phyloP scores from a whole-genome alignment of 2,888 invertebrate genomes.

The Elysia crispata region DNA sequence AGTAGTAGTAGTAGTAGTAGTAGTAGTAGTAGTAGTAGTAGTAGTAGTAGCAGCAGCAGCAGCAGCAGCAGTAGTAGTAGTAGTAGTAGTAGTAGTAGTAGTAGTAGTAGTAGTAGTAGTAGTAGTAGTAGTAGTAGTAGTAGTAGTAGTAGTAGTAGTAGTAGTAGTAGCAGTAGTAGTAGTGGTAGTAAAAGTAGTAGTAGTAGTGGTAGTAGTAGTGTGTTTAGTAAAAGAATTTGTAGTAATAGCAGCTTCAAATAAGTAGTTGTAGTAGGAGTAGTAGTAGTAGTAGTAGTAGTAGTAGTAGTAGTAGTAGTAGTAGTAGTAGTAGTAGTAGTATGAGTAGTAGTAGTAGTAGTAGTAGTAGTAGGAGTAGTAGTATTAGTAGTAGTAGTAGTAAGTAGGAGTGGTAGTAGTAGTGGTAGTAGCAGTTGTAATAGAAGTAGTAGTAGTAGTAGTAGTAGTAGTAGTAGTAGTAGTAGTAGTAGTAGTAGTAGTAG shows the following conservation, averaged over 20 bases:
- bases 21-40: conserved; percentile 9
- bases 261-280: neutral
- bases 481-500: conserved; percentile 25
- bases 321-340: conserved; percentile 4
- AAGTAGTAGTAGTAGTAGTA: conserved; percentile 20
- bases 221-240: neutral
- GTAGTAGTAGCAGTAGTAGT: no score
- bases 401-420: conserved; percentile 13
- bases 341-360: conserved; percentile 23
- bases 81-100: conserved; percentile 9
- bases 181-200: neutral
- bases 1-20: conserved; percentile 9
- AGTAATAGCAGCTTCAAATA: neutral
- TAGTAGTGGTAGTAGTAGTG: neutral
- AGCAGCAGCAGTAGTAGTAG: neutral
- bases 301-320: conserved; percentile 4
- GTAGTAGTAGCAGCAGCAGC: neutral
- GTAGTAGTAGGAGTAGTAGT: conserved; percentile 14
- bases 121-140: conserved; percentile 4
- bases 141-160: no score
- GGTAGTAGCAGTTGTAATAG: conserved; percentile 12
- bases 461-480: conserved; percentile 11
- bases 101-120: neutral
- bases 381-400: no score
- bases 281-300: conserved; percentile 9